These are phyloP conservation scores for Acanthochromis polyacanthus DNA, from an alignment of 2,113 vertebrate genomes.

Conservation along the genomic window DNA sequence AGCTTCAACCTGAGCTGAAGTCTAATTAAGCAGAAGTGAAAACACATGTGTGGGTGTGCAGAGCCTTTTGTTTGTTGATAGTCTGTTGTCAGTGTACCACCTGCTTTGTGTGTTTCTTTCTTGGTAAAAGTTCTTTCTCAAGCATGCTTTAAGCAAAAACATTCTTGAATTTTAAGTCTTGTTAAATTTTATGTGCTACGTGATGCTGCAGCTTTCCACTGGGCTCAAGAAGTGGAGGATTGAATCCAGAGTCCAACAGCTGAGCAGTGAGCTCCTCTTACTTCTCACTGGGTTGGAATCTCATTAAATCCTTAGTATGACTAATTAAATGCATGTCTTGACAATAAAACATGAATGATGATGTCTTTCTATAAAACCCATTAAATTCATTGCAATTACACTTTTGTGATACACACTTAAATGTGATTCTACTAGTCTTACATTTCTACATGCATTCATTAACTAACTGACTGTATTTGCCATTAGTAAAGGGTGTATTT, in stretches of 20 bases:
- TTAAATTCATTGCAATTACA: no score
- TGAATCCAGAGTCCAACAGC: background rate
- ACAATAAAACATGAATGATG: background rate
- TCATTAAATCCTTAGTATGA: background rate
- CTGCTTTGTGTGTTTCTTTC: background rate
- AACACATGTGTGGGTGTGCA: background rate
- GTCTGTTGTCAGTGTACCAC: no score
- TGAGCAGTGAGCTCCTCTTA: no score
- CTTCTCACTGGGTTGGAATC: no score
- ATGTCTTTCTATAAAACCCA: no score
- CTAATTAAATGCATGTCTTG: background rate
- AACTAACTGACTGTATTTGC: background rate
- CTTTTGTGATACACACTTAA: no score
- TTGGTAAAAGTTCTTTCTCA: no score
- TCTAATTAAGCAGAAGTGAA: constrained; percentile 22
- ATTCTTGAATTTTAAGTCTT: background rate
- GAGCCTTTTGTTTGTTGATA: constrained; percentile 1
- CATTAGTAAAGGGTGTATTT: background rate
- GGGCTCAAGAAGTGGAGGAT: background rate
- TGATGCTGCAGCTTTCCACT: background rate
- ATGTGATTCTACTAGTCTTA: background rate
- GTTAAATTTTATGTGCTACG: background rate
- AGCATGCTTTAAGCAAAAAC: background rate
- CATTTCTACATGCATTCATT: background rate
- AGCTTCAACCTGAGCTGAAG: background rate